These are phyloP conservation scores for Saiga tatarica DNA, from an alignment of 2,113 vertebrate species.

Conservation along the genomic window DNA sequence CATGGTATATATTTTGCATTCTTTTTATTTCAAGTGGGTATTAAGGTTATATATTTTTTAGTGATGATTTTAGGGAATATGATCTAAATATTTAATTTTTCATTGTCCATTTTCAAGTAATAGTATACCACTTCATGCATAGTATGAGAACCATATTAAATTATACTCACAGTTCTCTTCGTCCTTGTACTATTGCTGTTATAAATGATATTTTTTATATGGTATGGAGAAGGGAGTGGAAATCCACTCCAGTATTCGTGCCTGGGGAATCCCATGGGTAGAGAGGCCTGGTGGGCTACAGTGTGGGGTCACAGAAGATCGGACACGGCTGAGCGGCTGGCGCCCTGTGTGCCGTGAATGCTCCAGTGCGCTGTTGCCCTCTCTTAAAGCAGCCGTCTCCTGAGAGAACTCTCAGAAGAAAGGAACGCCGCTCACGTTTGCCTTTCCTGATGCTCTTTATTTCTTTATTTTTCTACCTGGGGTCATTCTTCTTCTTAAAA, in stretches of 20 bases:
- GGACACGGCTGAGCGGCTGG: rapidly evolving
- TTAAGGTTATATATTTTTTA: not conserved
- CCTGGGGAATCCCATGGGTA: not conserved
- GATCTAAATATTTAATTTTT: not conserved
- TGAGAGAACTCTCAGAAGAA: not conserved
- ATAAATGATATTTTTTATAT: not conserved
- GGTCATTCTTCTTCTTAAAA: too few species aligned
- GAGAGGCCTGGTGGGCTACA: not conserved
- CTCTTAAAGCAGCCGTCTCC: not conserved
- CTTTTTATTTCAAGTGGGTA: not conserved
- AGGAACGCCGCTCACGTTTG: not conserved
- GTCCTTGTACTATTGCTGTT: not conserved
- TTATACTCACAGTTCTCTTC: rapidly evolving
- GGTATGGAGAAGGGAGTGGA: not conserved
- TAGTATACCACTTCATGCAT: too few species aligned
- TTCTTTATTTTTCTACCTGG: not conserved
- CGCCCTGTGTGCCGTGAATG: rapidly evolving
- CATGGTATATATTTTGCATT: not conserved
- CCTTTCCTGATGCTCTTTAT: not conserved
- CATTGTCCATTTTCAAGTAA: not conserved
- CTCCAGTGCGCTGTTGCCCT: rapidly evolving
- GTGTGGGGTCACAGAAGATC: not conserved
- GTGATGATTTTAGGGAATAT: not conserved
- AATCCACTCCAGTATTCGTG: not conserved
- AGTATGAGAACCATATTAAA: not conserved